These are phyloP conservation scores for Quadroppia sp. DNA, from an alignment of 2,888 invertebrate genomes.

Conservation along the genomic window DNA sequence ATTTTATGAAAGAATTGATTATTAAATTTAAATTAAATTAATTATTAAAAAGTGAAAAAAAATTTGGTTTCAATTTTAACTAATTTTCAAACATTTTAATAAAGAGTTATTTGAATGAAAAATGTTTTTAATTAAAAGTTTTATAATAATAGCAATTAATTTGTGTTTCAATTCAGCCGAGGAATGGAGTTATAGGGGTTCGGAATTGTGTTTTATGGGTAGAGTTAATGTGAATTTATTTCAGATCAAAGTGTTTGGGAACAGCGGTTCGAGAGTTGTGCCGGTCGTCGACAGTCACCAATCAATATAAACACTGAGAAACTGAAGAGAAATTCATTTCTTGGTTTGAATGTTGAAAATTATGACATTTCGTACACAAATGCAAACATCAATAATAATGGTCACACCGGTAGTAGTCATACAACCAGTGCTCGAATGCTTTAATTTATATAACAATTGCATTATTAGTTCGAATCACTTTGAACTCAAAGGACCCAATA, in stretches of 20 bases:
- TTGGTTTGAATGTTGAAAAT: background rate
- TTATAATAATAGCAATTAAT: too few relatives aligned
- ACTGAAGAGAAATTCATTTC: background rate
- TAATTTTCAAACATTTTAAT: too few relatives aligned
- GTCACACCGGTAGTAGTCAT: conserved; percentile 29
- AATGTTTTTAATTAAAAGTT: too few relatives aligned
- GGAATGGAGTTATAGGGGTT: background rate
- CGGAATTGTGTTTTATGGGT: background rate
- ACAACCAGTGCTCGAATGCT: background rate
- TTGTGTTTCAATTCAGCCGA: background rate
- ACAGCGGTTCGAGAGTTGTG: background rate
- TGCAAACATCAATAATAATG: background rate
- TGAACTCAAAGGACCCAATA: background rate
- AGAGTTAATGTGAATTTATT: background rate
- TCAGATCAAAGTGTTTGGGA: background rate
- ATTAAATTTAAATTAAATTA: too few relatives aligned
- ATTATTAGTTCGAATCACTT: background rate
- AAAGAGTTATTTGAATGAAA: too few relatives aligned
- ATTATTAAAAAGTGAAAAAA: too few relatives aligned
- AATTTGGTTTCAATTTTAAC: too few relatives aligned
- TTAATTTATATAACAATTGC: background rate
- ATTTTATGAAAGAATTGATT: too few relatives aligned
- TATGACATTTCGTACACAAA: background rate
- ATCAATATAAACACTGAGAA: background rate
- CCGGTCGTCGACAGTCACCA: conserved; percentile 16